A percentile compares a stretch with the other conserved stretches of the same genome.
These are phyloP conservation scores for Babyrousa celebensis DNA, from an alignment of 2,797 vertebrate genomes.

Conservation along the genomic window DNA sequence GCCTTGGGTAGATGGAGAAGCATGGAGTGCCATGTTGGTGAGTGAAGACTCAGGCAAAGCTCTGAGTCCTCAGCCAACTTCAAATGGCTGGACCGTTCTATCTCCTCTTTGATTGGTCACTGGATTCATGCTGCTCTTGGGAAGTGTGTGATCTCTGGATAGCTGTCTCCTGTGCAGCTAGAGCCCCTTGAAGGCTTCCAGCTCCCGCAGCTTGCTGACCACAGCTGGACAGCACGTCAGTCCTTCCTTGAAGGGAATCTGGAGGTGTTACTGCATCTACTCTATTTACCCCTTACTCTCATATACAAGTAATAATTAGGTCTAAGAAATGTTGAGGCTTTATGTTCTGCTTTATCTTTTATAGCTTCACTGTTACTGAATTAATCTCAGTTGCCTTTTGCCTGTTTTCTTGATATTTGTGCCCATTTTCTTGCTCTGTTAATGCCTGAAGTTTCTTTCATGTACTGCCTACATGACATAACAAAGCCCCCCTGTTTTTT, in stretches of 20 bases:
- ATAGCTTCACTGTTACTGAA: neutral
- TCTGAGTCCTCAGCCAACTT: neutral
- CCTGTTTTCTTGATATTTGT: neutral
- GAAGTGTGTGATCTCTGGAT: neutral
- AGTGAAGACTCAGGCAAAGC: neutral
- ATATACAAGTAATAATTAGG: rapidly evolving
- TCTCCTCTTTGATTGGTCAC: neutral
- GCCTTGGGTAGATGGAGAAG: neutral
- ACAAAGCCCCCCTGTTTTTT: neutral
- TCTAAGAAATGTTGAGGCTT: neutral
- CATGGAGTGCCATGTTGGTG: too few relatives aligned
- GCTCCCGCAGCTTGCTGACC: too few relatives aligned
- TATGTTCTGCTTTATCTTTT: neutral
- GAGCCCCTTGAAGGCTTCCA: neutral
- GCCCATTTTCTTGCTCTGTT: neutral
- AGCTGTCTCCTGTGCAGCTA: neutral
- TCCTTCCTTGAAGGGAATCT: neutral
- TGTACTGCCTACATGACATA: neutral
- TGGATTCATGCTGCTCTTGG: neutral
- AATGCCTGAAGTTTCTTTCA: neutral
- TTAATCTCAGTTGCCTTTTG: neutral
- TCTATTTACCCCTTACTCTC: rapidly evolving
- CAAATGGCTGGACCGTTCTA: neutral
- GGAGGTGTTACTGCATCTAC: rapidly evolving
- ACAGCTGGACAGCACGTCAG: neutral